Percentiles rank a stretch among this genome's conserved stretches.
These are phyloP conservation scores for Stichodactyla mertensii DNA, from an alignment of 64 coral and sea anemone genomes.

Conservation along the genomic window DNA sequence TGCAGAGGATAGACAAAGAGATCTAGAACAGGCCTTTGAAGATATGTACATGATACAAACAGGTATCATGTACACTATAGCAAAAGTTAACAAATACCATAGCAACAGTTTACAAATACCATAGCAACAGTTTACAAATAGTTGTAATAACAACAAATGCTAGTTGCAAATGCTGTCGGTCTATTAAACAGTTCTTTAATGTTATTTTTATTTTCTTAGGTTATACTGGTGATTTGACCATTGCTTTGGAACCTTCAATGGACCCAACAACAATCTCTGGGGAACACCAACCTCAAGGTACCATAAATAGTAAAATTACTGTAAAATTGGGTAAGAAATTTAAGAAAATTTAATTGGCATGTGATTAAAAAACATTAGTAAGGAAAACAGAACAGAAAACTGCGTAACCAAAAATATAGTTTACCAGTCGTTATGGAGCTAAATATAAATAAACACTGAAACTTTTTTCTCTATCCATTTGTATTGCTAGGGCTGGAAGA, in stretches of 20 bases:
- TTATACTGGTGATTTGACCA: slow-evolving; percentile 77
- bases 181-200: not conserved
- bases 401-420: not conserved
- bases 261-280: not conserved
- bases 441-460: no score
- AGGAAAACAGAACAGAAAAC: not conserved
- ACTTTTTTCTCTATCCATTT: not conserved
- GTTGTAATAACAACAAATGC: not conserved
- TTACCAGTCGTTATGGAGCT: not conserved
- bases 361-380: no score
- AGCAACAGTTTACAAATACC: not conserved
- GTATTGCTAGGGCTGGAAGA: not conserved
- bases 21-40: slow-evolving; percentile 93
- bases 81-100: not conserved
- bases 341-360: not conserved
- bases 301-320: not conserved
- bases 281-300: slow-evolving; percentile 11
- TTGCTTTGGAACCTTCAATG: slow-evolving; percentile 41
- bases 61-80: slow-evolving; percentile 30
- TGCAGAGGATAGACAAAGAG: slow-evolving; percentile 83
- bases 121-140: not conserved
- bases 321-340: no score
- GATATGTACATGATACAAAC: slow-evolving; percentile 99
- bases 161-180: not conserved
- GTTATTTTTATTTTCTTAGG: slow-evolving; percentile 14